Evolutionary conservation across 2,797 vertebrate genomes (phyloP).

Genomic region (Pelodytes ibericus): DNA sequence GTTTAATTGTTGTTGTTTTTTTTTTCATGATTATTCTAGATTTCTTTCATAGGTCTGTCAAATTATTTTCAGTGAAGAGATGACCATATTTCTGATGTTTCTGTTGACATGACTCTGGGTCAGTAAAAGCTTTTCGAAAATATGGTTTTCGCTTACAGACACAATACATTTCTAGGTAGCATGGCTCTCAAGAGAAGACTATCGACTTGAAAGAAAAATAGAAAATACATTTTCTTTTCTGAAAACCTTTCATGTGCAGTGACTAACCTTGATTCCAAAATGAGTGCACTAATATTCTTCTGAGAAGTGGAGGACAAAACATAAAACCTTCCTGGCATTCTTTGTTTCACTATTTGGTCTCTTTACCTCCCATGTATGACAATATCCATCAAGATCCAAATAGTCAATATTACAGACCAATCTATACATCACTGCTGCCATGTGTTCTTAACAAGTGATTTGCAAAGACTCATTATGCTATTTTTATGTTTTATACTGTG

Average conservation of each 20-base stretch:
- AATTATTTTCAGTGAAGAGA: neutral
- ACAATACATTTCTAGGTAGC: neutral
- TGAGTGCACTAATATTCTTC: neutral
- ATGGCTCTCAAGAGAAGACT: conserved; percentile 10
- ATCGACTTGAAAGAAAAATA: conserved; percentile 7
- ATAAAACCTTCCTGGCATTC: conserved; percentile 5
- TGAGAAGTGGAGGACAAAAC: neutral
- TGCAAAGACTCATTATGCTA: too few relatives aligned
- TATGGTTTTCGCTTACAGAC: conserved; percentile 2
- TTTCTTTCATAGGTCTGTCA: neutral
- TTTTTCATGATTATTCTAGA: too few relatives aligned
- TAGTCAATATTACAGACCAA: too few relatives aligned
- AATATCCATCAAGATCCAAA: too few relatives aligned
- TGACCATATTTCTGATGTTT: neutral
- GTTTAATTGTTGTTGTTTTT: too few relatives aligned
- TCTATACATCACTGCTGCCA: too few relatives aligned
- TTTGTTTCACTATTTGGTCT: too few relatives aligned
- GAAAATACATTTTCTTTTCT: conserved; percentile 10
- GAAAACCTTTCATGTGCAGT: conserved; percentile 15
- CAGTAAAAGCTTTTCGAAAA: neutral
- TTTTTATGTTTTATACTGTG: too few relatives aligned
- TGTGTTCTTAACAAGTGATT: too few relatives aligned
- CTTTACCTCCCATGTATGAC: too few relatives aligned
- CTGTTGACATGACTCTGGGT: neutral
- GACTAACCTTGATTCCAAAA: conserved; percentile 3